Percentiles rank a stretch among this genome's conserved stretches.
Evolutionary conservation across 2,888 invertebrate genomes (phyloP).

Genomic region (Nymphalis polychloros): DNA sequence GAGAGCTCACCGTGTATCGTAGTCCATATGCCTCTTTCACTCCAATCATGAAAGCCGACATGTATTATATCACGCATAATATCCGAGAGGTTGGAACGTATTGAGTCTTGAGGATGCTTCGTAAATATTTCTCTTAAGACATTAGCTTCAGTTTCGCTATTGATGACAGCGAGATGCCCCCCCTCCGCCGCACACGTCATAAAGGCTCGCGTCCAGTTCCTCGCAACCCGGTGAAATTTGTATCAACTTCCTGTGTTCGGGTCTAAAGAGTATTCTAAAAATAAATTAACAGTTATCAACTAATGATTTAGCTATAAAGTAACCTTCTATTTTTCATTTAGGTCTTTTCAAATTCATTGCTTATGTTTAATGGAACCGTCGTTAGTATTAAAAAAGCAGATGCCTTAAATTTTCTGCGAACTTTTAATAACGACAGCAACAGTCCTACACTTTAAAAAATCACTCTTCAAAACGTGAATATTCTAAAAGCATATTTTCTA

Average conservation of each 20-base stretch:
- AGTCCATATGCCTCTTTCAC: slow-evolving; percentile 41
- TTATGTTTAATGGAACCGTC: too few species aligned
- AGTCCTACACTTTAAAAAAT: too few species aligned
- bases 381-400: too few species aligned
- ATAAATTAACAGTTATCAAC: neutral
- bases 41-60: slow-evolving; percentile 48
- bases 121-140: slow-evolving; percentile 43
- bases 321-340: too few species aligned
- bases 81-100: slow-evolving; percentile 15
- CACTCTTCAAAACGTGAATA: too few species aligned
- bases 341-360: too few species aligned
- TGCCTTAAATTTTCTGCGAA: too few species aligned
- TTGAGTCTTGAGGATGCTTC: slow-evolving; percentile 25
- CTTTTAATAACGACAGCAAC: too few species aligned
- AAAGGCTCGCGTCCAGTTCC: slow-evolving; percentile 43
- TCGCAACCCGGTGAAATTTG: slow-evolving; percentile 42
- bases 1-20: slow-evolving; percentile 46
- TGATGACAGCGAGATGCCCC: slow-evolving; percentile 41
- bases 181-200: slow-evolving; percentile 46
- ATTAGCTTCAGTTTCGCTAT: slow-evolving; percentile 43
- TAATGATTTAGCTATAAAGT: too few species aligned
- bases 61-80: slow-evolving; percentile 36
- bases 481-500: too few species aligned
- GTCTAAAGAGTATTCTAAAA: slow-evolving; percentile 38
- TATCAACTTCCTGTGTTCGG: slow-evolving; percentile 41